Base-by-base conservation (phyloP, 2,888 invertebrate genomes). In the Nemotelus pantherinus region DNA sequence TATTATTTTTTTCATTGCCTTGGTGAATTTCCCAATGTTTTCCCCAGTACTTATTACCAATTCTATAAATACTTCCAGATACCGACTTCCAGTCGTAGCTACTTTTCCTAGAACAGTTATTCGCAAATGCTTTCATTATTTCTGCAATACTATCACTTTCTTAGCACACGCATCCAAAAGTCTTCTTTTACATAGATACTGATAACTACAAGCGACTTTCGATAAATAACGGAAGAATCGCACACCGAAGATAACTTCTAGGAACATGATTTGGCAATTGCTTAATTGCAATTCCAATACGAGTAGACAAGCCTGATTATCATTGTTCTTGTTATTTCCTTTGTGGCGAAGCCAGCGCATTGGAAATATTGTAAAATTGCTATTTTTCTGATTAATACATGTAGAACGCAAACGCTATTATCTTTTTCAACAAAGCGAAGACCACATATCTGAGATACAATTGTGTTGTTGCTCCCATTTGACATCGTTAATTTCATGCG, bases 181-280 rank as follows among this genome's bases (percentile, higher is more conserved):
- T 25, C 25, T 25, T 25, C 25, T 25, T 25, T 25, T 25, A 25
- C 25, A 25, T 25, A 25, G 25, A 25, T 25, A 25, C 25, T 48
- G 48, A 67, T 67, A 67, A 67, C 7, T 25, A 48, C 10, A 3
- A 48, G 3, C 39, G 70, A 9, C 70, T 55, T 55, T 55, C 70
- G 9, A 70, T 50, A 7, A 43, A 53, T 44, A 53, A 70, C 70
- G 70, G 53, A 53, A 53, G 70, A 70, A 70, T 41, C 47, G 10
- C 53, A 4, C 70, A 70, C 53, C 53, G 10, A 9, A 70, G 25
- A 47, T 43, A 70, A 50, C 48, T 71, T 45, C n/a, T 7, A 58
- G 45, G 47, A 72, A 74, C 74, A 74, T 74, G 53, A 48, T 74
- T 74, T 74, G 41, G 74, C 63, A 60, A 74, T 74, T 74, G 47